A percentile compares a stretch with the other conserved stretches of the same genome.
Conservation (phyloP, 2,888 invertebrate genomes). For the Andrena fulva region DNA sequence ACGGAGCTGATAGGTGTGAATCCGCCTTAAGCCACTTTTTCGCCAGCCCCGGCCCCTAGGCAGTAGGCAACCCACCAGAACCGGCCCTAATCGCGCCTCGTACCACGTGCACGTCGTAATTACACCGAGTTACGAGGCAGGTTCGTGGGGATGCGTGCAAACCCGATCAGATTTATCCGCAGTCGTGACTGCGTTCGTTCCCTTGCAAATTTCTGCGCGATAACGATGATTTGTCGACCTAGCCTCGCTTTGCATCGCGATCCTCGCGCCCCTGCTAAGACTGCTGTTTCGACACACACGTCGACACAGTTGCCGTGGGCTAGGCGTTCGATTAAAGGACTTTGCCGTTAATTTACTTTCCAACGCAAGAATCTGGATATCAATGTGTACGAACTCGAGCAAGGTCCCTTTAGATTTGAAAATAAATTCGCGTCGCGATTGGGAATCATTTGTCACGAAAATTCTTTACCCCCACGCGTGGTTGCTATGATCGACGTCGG, state of each 20-base stretch:
- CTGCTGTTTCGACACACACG: neutral
- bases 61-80: no score
- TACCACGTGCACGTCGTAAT: slow-evolving; percentile 46
- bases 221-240: slow-evolving; percentile 33
- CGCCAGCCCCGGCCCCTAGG: no score
- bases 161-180: slow-evolving; percentile 39
- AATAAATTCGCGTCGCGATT: neutral
- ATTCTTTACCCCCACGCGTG: neutral
- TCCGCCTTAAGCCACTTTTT: no score
- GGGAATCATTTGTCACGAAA: neutral
- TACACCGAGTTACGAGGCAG: slow-evolving; percentile 49
- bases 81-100: slow-evolving; percentile 15
- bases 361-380: no score
- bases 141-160: slow-evolving; percentile 32
- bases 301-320: neutral
- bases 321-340: no score
- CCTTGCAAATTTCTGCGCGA: slow-evolving; percentile 38
- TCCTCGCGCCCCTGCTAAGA: neutral
- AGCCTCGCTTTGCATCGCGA: neutral
- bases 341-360: no score
- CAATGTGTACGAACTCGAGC: neutral
- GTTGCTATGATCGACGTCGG: slow-evolving; percentile 4
- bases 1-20: no score
- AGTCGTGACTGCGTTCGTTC: slow-evolving; percentile 30
- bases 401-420: neutral